These are phyloP conservation scores for Notolepis coatsorum DNA, from an alignment of 2,797 vertebrate genomes.

Conservation along the genomic window DNA sequence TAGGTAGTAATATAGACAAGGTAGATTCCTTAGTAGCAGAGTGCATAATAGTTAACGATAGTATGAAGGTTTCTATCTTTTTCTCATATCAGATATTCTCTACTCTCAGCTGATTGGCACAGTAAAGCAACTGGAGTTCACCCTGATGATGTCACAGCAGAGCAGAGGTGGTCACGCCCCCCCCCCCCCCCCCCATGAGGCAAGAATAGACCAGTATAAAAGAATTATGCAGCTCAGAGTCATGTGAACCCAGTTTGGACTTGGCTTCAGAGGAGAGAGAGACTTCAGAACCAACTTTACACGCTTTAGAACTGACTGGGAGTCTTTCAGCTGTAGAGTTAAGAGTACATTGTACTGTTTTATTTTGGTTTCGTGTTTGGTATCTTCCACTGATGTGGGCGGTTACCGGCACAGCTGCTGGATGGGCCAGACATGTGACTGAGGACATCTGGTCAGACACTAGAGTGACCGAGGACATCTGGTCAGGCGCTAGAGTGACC, in stretches of 20 bases:
- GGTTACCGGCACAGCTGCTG: constrained; percentile 1
- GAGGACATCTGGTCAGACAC: too few relatives aligned
- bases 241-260: background rate
- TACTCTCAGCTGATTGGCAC: background rate
- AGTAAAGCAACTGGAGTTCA: constrained; percentile 28
- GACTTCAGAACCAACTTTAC: constrained; percentile 16
- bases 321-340: constrained; percentile 12
- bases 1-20: too few relatives aligned
- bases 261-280: background rate
- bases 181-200: constrained; percentile 37
- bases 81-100: background rate
- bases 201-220: constrained; percentile 66
- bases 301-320: constrained; percentile 18
- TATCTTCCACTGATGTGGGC: background rate
- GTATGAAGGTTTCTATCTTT: too few relatives aligned
- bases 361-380: background rate
- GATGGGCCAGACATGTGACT: too few relatives aligned
- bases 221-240: constrained; percentile 19
- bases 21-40: background rate
- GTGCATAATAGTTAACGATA: too few relatives aligned
- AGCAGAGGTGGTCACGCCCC: constrained; percentile 42
- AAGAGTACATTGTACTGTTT: background rate
- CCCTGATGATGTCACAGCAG: constrained; percentile 19
- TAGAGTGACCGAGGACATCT: too few relatives aligned
- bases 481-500: too few relatives aligned